A percentile compares a stretch with the other conserved stretches of the same genome.
phyloP scores from a whole-genome alignment of 2,888 invertebrate species.

The Polymixis lichenea region DNA sequence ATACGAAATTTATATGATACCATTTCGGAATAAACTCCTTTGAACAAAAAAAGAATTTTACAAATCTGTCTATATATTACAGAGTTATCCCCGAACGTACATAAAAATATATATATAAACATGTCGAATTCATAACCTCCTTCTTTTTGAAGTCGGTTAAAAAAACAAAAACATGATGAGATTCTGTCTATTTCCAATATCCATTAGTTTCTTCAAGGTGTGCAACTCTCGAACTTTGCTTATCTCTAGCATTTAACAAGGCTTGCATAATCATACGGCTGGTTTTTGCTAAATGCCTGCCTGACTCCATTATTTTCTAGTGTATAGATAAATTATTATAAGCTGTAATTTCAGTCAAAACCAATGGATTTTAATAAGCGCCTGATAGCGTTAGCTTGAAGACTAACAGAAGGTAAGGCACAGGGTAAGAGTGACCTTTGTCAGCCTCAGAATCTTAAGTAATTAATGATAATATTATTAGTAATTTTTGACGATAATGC shows the following conservation, averaged over 20 bases:
- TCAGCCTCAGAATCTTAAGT: background rate
- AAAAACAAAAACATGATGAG: background rate
- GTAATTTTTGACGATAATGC: background rate
- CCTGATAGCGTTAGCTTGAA: constrained; percentile 15
- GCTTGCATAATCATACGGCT: constrained; percentile 47
- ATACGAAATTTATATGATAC: too few relatives aligned
- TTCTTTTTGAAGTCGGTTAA: too few relatives aligned
- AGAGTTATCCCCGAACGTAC: too few relatives aligned
- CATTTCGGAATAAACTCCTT: too few relatives aligned
- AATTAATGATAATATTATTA: background rate
- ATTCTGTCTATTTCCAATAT: background rate
- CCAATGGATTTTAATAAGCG: constrained; percentile 43
- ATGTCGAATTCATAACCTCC: too few relatives aligned
- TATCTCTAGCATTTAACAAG: constrained; percentile 24
- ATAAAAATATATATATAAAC: too few relatives aligned
- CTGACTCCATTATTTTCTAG: constrained; percentile 9
- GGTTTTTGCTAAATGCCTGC: constrained; percentile 20
- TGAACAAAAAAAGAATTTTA: too few relatives aligned
- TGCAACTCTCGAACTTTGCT: constrained; percentile 1
- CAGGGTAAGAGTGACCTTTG: constrained; percentile 31
- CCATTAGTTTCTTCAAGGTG: background rate
- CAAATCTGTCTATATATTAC: too few relatives aligned
- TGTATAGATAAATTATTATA: constrained; percentile 38
- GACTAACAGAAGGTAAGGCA: constrained; percentile 45
- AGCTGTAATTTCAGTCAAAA: constrained; percentile 26